Evolutionary conservation across 2,888 invertebrate species (phyloP).

Genomic region (Embidobia sp.): DNA sequence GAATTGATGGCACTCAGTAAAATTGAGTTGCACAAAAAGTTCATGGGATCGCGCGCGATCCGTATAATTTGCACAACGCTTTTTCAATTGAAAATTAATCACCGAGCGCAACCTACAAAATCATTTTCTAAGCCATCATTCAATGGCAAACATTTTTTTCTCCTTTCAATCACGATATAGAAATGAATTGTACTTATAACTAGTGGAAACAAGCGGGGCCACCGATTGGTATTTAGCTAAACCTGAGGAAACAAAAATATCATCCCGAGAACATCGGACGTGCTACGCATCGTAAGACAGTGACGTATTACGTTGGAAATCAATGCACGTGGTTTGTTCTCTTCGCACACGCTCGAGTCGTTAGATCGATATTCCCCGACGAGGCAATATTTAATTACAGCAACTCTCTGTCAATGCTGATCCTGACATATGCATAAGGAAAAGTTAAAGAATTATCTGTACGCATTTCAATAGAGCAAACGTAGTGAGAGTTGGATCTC

Average conservation of each 20-base stretch:
- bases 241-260: constrained; percentile 39
- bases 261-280: constrained; percentile 20
- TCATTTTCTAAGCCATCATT: constrained; percentile 38
- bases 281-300: constrained; percentile 54
- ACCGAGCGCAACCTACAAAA: constrained; percentile 29
- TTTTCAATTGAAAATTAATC: constrained; percentile 55
- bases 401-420: constrained; percentile 49
- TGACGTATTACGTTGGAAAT: constrained; percentile 57
- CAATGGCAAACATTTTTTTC: constrained; percentile 34
- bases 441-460: background rate
- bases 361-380: constrained; percentile 53
- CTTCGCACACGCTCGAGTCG: constrained; percentile 41
- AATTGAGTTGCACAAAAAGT: constrained; percentile 10
- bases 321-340: constrained; percentile 52
- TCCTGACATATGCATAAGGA: constrained; percentile 38
- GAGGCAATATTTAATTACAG: constrained; percentile 61
- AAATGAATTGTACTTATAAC: constrained; percentile 39
- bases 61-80: constrained; percentile 26
- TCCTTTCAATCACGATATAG: constrained; percentile 33
- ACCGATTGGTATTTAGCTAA: constrained; percentile 57
- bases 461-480: constrained; percentile 30
- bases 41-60: constrained; percentile 14
- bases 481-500: constrained; percentile 29
- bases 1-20: too few relatives aligned
- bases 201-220: constrained; percentile 27